Conservation (phyloP, 1,140 invertebrate species). For the Arctopsyche grandis region DNA sequence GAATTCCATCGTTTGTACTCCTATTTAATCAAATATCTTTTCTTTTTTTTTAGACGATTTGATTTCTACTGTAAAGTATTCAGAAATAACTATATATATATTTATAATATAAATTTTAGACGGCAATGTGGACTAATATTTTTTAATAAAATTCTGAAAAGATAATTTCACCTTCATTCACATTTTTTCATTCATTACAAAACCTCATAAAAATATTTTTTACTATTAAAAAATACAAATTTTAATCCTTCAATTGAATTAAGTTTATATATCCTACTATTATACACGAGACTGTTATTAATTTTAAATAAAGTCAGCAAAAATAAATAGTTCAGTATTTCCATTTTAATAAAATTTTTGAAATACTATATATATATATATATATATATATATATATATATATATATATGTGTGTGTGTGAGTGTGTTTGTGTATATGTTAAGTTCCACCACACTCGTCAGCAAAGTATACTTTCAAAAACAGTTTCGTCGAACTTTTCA, state of each 20-base stretch:
- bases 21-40: conserved; percentile 4
- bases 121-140: conserved; percentile 22
- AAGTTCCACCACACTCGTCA: conserved; percentile 34
- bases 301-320: conserved; percentile 32
- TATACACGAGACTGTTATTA: conserved; percentile 35
- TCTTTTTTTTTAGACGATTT: too few relatives aligned
- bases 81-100: too few relatives aligned
- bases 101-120: neutral
- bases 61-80: too few relatives aligned
- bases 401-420: neutral
- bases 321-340: conserved; percentile 42
- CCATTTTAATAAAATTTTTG: conserved; percentile 25
- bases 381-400: neutral
- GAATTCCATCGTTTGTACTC: conserved; percentile 34
- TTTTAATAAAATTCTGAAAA: conserved; percentile 20
- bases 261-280: conserved; percentile 36
- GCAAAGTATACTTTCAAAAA: conserved; percentile 28
- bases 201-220: conserved; percentile 22
- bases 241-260: conserved; percentile 36
- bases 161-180: conserved; percentile 26
- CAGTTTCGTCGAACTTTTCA: neutral
- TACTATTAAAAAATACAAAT: conserved; percentile 37
- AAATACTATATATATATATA: conserved; percentile 25
- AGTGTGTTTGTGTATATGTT: neutral
- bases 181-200: conserved; percentile 1